Evolutionary conservation across 2,113 vertebrate species (phyloP), one percentile per base, ranked within the genome.

Genomic region (Meleagris gallopavo): DNA sequence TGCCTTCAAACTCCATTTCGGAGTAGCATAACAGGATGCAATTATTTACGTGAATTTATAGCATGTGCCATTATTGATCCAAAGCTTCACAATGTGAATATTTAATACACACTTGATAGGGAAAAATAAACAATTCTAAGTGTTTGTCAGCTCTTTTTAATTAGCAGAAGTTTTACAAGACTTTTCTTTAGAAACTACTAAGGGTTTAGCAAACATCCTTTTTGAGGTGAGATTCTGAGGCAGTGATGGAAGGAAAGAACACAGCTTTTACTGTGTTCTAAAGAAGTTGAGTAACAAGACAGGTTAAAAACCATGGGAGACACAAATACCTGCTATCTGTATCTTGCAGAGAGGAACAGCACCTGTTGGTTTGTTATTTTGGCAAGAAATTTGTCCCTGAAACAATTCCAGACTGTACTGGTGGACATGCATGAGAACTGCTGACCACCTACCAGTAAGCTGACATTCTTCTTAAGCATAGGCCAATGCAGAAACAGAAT

Each of bases 21-120:
- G 43, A 81, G 61, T 1, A 74, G 61, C 50, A 40, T 58, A 86
- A 71, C 48, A 76, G 69, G 62, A 88, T 54, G 90, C 41, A 95
- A 91, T 75, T 88, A 69, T 89, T 86, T 77, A 83, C 67, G 72
- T 57, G 81, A 86, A 90, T 67, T 74, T 81, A 78, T 54, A 52
- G 76, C 9, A 18, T 3, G 29, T 75, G 86, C 85, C 46, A 41
- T 19, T 74, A 83, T 29, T 64, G 84, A 92, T 73, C 46, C 75
- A 94, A 74, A 94, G 25, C 41, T 74, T 78, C 76, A 57, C 46
- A 34, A 78, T 32, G 41, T 55, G 41, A 92, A 65, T 22, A 36
- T 18, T 75, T 48, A 89, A 43, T 0, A 1, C 6, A 21, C 32
- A 48, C 72, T 60, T 66, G 34, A 38, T 77, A 46, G 45, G 87